Base-by-base conservation (phyloP, 2,113 vertebrate genomes). In the Nymphicus hollandicus region DNA sequence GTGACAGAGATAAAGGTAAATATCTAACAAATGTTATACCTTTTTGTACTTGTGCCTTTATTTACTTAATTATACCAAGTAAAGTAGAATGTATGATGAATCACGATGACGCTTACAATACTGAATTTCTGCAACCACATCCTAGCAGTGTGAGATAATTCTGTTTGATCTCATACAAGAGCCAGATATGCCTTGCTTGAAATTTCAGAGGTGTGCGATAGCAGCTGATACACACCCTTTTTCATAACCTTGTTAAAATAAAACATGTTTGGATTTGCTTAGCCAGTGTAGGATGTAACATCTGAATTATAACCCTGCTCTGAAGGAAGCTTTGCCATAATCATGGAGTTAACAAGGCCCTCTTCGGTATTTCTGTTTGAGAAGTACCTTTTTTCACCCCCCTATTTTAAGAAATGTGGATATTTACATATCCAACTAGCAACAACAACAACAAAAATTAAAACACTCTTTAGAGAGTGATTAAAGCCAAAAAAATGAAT, bases 221-320 rank as follows among this genome's bases (percentile, higher is more conserved):
- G 91, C 86, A 86, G 90, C 73, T 87, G 71, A 73, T 29, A 72
- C 91, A 86, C 88, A 64, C 89, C 92, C 68, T 85, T 93, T 83
- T 85, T 92, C 24, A 25, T 93, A 97, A 94, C 35, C 27, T 11
- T 73, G 71, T 74, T 94, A 86, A 93, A 97, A 71, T 84, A 89
- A 94, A 95, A 96, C 87, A 96, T 93, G 96, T 96, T 88, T 60
- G 93, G 96, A 96, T 98, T 96, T 97, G 95, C 91, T 97, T 83
- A 94, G 91, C 78, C 61, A 65, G 71, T 89, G 96, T 73, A 91
- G 66, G 86, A 90, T 33, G 66, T 77, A 96, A 91, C 80, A 95
- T 96, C 78, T 84, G 73, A 93, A 80, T 94, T 94, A 85, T 50
- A 96, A 43, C 84, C 86, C 41, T 4, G n/a, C 55, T 44, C 10